Evolutionary conservation across 2,113 vertebrate genomes (phyloP).

Genomic region (Ginglymostoma cirratum): DNA sequence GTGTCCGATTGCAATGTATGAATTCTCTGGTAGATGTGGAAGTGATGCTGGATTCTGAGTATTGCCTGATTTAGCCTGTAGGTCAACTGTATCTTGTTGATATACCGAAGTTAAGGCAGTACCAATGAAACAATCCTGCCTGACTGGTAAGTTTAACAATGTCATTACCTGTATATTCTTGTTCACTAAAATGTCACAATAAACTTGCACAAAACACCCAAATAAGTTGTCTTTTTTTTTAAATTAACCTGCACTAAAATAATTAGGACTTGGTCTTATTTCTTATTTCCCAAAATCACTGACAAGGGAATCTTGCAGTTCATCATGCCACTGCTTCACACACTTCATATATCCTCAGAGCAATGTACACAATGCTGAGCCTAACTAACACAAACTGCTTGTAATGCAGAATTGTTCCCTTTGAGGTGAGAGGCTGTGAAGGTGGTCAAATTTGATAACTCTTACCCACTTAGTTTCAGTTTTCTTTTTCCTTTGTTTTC

Average conservation of each 20-base stretch:
- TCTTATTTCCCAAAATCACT: neutral
- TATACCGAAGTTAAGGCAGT: neutral
- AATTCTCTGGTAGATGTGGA: neutral
- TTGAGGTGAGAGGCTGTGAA: neutral
- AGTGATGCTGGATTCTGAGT: neutral
- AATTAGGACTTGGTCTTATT: neutral
- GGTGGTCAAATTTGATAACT: neutral
- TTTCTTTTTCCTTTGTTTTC: neutral
- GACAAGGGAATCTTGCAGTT: neutral
- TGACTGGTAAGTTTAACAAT: conserved; percentile 15
- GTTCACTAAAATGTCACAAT: neutral
- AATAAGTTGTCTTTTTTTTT: neutral
- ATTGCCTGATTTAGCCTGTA: neutral
- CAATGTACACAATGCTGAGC: neutral
- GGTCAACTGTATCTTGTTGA: neutral
- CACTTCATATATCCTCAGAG: too few species aligned
- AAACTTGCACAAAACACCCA: neutral
- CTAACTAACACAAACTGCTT: neutral
- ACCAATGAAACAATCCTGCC: neutral
- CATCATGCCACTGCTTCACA: neutral
- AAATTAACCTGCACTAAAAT: neutral
- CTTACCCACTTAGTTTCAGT: neutral
- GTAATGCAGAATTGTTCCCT: neutral
- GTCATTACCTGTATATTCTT: neutral
- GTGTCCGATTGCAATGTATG: neutral